phyloP scores from a whole-genome alignment of 2,113 vertebrate genomes.

The Rhea pennata region DNA sequence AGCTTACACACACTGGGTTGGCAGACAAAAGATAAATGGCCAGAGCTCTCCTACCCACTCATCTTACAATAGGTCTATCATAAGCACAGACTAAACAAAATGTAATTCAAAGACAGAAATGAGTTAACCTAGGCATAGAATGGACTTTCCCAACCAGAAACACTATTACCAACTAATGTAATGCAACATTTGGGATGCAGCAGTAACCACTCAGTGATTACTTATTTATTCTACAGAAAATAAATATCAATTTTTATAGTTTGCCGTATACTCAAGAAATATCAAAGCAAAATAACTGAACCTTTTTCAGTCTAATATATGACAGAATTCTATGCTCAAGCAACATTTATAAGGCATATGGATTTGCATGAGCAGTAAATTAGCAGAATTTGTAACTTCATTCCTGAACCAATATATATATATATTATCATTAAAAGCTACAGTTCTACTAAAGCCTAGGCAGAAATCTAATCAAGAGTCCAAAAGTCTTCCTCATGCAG shows the following conservation, averaged over 20 bases:
- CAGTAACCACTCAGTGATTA: not conserved
- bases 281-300: not conserved
- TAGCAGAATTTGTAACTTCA: not conserved
- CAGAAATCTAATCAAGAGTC: not conserved
- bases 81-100: slow-evolving; percentile 2
- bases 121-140: not conserved
- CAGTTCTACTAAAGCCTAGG: not conserved
- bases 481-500: not conserved
- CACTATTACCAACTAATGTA: not conserved
- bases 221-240: not conserved
- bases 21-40: slow-evolving; percentile 47
- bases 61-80: slow-evolving; percentile 20
- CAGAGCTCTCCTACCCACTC: slow-evolving; percentile 45
- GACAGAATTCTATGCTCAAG: not conserved
- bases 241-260: not conserved
- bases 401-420: not conserved
- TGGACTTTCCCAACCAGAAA: not conserved
- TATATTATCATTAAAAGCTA: not conserved
- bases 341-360: not conserved
- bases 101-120: not conserved
- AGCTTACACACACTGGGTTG: slow-evolving; percentile 40
- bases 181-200: not conserved
- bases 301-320: not conserved
- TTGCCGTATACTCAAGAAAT: not conserved
- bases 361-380: not conserved